Conservation (phyloP, 2,888 invertebrate species). For the Scaptodrosophila latifasciaeformis region DNA sequence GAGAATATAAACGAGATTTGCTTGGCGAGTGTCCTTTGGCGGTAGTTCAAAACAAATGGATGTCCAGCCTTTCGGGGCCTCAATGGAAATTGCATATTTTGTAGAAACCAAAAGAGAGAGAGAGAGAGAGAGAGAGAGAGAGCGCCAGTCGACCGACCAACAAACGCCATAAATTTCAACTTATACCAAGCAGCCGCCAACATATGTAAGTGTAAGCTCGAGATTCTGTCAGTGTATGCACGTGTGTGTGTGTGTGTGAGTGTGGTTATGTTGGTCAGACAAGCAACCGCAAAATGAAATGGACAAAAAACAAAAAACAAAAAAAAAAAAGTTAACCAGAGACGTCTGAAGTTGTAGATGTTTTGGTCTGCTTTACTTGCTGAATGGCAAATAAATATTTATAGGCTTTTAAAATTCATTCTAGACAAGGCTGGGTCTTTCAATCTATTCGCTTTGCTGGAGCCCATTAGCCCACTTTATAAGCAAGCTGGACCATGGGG, state of each 20-base stretch:
- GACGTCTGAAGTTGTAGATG: background rate
- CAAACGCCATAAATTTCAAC: conserved; percentile 40
- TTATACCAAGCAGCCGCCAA: conserved; percentile 18
- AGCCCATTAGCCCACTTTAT: conserved; percentile 1
- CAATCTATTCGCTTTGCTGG: no score
- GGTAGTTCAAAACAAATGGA: conserved; percentile 20
- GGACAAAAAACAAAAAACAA: conserved; percentile 9
- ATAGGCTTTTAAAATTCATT: conserved; percentile 52
- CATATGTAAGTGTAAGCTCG: no score
- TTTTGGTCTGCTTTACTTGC: conserved; percentile 1
- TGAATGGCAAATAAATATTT: conserved; percentile 53
- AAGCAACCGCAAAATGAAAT: conserved; percentile 38
- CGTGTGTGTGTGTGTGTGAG: no score
- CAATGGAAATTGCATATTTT: conserved; percentile 44
- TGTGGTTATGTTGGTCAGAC: no score
- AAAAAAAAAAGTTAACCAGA: no score
- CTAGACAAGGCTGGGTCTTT: conserved; percentile 28
- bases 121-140: no score
- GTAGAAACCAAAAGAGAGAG: background rate
- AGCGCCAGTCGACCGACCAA: no score
- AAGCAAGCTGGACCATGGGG: background rate
- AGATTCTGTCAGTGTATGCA: no score
- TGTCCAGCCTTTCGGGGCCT: conserved; percentile 4
- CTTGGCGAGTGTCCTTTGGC: conserved; percentile 1
- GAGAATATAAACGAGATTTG: conserved; percentile 39